Conservation (phyloP, 2,113 vertebrate species). For the Alosa alosa region DNA sequence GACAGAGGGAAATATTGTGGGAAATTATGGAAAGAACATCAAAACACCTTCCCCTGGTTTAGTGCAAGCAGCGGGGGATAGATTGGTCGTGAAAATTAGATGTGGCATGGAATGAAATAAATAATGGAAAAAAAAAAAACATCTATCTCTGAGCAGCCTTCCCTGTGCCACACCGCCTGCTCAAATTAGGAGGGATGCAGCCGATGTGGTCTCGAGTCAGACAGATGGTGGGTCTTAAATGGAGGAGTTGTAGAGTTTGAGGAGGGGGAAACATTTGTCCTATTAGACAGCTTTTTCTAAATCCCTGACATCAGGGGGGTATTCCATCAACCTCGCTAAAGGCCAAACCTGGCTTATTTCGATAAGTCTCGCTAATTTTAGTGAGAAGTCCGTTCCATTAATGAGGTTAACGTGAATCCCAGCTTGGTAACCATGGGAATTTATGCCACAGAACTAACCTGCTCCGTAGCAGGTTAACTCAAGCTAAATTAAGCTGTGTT, state of each 20-base stretch:
- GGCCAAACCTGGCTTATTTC: too few relatives aligned
- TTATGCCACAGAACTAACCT: too few relatives aligned
- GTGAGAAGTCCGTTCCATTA: too few relatives aligned
- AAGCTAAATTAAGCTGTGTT: too few relatives aligned
- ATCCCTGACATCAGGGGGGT: constrained; percentile 27
- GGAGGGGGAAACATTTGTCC: background rate
- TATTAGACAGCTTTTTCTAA: constrained; percentile 44
- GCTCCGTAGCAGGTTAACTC: too few relatives aligned
- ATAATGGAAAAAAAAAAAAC: background rate
- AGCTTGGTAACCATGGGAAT: too few relatives aligned
- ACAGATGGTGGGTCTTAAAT: constrained; percentile 41
- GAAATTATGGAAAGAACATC: background rate
- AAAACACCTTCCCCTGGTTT: background rate
- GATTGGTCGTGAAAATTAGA: constrained; percentile 14
- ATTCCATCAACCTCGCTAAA: too few relatives aligned
- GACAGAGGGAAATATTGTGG: background rate
- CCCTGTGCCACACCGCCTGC: background rate
- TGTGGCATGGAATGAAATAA: background rate
- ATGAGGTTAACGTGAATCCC: too few relatives aligned
- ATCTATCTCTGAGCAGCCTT: background rate
- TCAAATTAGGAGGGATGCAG: background rate
- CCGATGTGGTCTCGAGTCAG: background rate
- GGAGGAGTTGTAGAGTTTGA: constrained; percentile 26
- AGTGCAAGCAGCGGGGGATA: background rate
- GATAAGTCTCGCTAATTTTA: too few relatives aligned